Conservation (phyloP, 2,888 invertebrate species). For the Pristionchus mayeri region DNA sequence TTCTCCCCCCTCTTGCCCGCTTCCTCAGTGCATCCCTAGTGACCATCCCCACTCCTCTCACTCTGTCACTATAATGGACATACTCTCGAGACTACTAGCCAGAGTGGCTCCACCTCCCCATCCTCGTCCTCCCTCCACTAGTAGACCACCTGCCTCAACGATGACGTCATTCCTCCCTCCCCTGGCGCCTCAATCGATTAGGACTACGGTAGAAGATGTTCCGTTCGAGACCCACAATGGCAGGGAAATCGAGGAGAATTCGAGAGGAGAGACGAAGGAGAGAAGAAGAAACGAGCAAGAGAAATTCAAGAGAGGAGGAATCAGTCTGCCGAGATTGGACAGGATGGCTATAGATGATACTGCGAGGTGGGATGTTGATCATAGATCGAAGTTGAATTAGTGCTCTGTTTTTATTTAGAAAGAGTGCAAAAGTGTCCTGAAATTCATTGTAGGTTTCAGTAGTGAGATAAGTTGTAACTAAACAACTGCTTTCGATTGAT, state of each 20-base stretch:
- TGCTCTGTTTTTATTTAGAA: background rate
- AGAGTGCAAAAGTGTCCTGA: too few relatives aligned
- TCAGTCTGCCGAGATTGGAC: conserved; percentile 17
- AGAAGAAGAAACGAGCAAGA: background rate
- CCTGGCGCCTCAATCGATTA: background rate
- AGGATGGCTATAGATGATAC: conserved; percentile 19
- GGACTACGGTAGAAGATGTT: background rate
- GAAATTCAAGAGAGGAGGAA: background rate
- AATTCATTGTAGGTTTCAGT: too few relatives aligned
- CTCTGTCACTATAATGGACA: conserved; percentile 49
- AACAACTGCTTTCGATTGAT: too few relatives aligned
- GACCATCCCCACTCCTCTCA: background rate
- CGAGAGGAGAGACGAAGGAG: background rate
- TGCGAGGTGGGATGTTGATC: background rate
- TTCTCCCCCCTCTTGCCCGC: background rate
- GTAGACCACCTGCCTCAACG: background rate
- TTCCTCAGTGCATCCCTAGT: background rate
- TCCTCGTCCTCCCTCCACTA: background rate
- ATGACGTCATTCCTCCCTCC: conserved; percentile 22
- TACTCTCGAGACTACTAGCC: conserved; percentile 45
- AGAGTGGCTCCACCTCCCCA: background rate
- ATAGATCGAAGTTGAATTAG: background rate
- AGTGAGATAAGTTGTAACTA: too few relatives aligned
- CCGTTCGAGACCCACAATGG: background rate
- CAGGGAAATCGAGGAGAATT: background rate